Base-by-base conservation (phyloP, 2,797 vertebrate genomes). In the Podarcis siculus region DNA sequence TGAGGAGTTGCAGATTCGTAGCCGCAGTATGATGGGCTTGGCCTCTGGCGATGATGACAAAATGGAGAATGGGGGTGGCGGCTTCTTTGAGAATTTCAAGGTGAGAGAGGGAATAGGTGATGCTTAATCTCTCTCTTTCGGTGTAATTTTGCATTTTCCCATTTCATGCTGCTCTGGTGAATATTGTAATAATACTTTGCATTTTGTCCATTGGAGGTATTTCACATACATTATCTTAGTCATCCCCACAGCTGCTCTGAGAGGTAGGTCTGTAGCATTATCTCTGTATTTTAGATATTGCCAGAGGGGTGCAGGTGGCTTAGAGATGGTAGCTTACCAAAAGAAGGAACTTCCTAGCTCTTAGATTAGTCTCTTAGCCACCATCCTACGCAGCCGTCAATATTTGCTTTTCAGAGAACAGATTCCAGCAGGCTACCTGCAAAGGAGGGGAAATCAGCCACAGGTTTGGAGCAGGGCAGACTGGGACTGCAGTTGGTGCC, bases 61-160 rank as follows among this genome's bases (percentile, higher is more conserved):
- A 93, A 96, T 98, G 92, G 98, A 99, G 96, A 98, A 98, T 0
- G 98, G 97, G 42, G 97, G 98, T 8, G 98, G 98, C 35, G 97
- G 98, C 90, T 99, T 99, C 96, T 98, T 99, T 75, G 98, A 98
- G 93, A 98, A 98, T 90, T 98, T 99, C 91, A 99, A 99, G 98
- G 98, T 99, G 93, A 93, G 95, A 58, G 1, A 91, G 92, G 64
- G 8, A 1, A 8, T 67, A 64, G 30, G 35, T 23, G 61, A 61
- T 23, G 6, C 7, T 55, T 12, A 66, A 27, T 23, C 2, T 45
- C 23, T 73, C 71, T 39, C n/a, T 35, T n/a, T 76, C 9, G 69
- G 12, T 55, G 42, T 75, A 15, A 10, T 75, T 35, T 61, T 3
- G 3, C 8, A 3, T 81, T 75, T 13, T 64, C 58, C 49, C 32